Evolutionary conservation across 2,113 vertebrate species (phyloP), one percentile per base, ranked within the genome.

Genomic region (Percopsis transmontana): DNA sequence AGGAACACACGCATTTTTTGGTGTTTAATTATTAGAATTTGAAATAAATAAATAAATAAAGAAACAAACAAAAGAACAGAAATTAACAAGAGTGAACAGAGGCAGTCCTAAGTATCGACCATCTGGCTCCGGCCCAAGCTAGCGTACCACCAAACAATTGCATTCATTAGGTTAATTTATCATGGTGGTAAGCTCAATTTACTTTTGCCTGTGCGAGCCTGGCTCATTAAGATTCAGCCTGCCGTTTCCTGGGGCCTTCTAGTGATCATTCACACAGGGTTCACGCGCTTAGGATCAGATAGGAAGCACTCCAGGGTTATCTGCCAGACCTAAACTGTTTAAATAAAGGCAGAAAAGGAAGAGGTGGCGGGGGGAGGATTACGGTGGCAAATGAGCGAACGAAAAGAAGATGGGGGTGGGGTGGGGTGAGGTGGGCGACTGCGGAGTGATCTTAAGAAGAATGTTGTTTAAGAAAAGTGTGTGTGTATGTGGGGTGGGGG

Each of bases 81-180:
- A 6, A 7, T 6, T 4, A 58, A 18, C 39, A 66, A 65, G 33
- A 57, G 60, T 66, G 58, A 76, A 57, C 45, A 38, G 55, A 60
- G 71, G 84, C 78, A 44, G 74, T 15, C 62, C 89, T 85, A 87
- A 89, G 80, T 86, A 83, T 82, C 76, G 86, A 85, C 90, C 88
- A 91, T 92, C 92, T 93, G 92, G 90, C 90, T 86, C 62, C 41
- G 84, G 79, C 85, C 87, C 88, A 90, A 88, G 87, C 87, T 86
- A 90, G 88, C 86, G 70, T 85, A 86, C 88, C 79, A 79, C 88
- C 85, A 88, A 91, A 92, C 87, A 91, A 90, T 89, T 85, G 89
- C 88, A 85, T 91, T 91, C 90, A 91, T 92, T 92, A 91, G 83
- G 81, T 91, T 91, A 87, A 91, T 93, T 91, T 84, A 91, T 92